Base-by-base conservation (phyloP, 2,797 vertebrate genomes). In the Pipistrellus pygmaeus region DNA sequence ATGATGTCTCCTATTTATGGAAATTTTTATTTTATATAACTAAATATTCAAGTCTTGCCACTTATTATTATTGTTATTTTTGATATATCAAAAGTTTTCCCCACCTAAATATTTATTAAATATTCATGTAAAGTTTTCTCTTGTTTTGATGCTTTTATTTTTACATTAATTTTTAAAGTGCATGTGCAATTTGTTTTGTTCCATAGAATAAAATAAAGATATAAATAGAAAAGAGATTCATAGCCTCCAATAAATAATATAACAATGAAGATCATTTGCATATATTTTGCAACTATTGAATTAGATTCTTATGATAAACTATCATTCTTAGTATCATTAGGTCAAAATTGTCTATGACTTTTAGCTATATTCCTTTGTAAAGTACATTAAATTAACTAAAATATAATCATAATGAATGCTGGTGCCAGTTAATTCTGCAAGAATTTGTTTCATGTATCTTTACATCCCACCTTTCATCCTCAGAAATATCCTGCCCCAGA, bases 231-330 rank as follows among this genome's bases (percentile, higher is more conserved):
- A 68, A 72, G 62, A 20, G 12, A 7, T 12, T 15, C 6, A 38
- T 53, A 17, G 5, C 15, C 6, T 88, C 60, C 23, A 87, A 83
- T 44, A 82, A 85, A 44, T 75, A 62, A 69, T 72, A 48, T 27
- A 90, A 32, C 12, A 84, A 68, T 89, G 23, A 71, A 85, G 25
- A 51, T 14, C 14, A 57, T 66, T 57, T 68, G 30, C 38, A 64
- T 72, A 23, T 90, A 71, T 48, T 90, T 75, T 41, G 25, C 64
- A 55, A 12, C 38, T 23, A 1, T 55, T 69, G 25, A 46, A 35
- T 71, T 75, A 32, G 9, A 77, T 85, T 30, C 46, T 77, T 91
- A 72, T 72, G 8, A 66, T 51, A 91, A 85, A 48, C 13, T 55
- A 38, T 38, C 51, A 25, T 68, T 91, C 80, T 88, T 60, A 21